Base-by-base conservation (phyloP, 2,113 vertebrate genomes). In the Zosterops japonicus region DNA sequence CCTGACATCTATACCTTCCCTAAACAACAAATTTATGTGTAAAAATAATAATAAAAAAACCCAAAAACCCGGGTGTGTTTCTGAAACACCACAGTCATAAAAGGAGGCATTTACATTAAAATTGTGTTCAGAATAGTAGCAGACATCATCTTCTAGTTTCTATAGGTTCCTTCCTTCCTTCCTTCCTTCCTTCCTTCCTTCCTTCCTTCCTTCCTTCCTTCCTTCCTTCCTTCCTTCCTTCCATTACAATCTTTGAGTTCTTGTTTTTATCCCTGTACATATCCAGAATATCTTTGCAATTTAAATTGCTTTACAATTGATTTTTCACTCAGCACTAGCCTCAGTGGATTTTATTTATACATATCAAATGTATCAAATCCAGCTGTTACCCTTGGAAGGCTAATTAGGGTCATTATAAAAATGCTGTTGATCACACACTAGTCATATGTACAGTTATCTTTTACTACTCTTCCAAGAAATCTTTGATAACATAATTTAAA, bases 391-490 rank as follows among this genome's bases (percentile, higher is more conserved):
- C 28, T 59, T 78, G 55, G 24, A 89, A 78, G 29, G 11, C 7
- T 60, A 8, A 46, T 61, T 39, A 44, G n/a, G 15, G 12, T 46
- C 28, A 19, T 59, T 57, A 64, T 33, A 36, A 63, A 78, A 70
- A 85, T 42, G 12, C 21, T 89, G 27, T 49, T 35, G 21, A 50
- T 65, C 55, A 36, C n/a, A 49, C 15, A 47, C 0, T 0, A 55
- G 20, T 65, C 23, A 19, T 53, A 27, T 52, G 10, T 7, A 27
- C 20, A 20, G 27, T 42, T 65, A 4, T 60, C 5, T 56, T 78
- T 29, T 65, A 21, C 4, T 63, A 29, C 12, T 31, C 21, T 64
- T 74, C 24, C 22, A 74, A 89, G 18, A 83, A 91, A 77, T 72
- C 24, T 33, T 78, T 61, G 41, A 60, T 24, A 61, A 33, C 11